A percentile compares a stretch with the other conserved stretches of the same genome.
phyloP scores from a whole-genome alignment of 2,113 vertebrate genomes.

The Neodon shergylaensis region DNA sequence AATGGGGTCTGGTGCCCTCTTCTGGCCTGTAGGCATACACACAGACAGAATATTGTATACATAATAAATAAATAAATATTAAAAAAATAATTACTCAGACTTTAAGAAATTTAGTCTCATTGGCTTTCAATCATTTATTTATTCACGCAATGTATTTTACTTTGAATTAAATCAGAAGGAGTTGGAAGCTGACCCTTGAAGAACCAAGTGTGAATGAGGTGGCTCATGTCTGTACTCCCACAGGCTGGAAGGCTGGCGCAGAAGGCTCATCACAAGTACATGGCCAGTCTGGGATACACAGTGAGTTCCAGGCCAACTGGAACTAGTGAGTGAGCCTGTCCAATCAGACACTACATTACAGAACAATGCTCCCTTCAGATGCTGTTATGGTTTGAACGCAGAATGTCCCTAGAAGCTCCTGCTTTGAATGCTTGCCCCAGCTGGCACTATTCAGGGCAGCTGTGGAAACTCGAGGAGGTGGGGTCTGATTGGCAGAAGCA shows the following conservation, averaged over 20 bases:
- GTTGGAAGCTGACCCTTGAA: not conserved
- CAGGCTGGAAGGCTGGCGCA: not conserved
- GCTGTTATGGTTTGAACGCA: not conserved
- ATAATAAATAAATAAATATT: not conserved
- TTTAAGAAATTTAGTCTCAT: slow-evolving; percentile 8
- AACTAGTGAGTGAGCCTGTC: not conserved
- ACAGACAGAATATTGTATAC: too few species aligned
- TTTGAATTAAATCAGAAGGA: slow-evolving; percentile 54
- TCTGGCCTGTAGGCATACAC: too few species aligned
- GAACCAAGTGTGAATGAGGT: not conserved
- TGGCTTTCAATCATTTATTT: slow-evolving; percentile 5
- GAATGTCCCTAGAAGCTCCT: not conserved
- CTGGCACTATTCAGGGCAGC: not conserved
- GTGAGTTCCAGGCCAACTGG: not conserved
- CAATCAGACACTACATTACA: slow-evolving; percentile 4
- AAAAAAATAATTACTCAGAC: slow-evolving; percentile 29
- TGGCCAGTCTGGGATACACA: not conserved
- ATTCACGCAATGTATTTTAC: slow-evolving; percentile 7
- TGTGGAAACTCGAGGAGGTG: not conserved
- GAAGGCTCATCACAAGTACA: not conserved
- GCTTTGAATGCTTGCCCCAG: not conserved
- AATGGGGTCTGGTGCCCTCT: too few species aligned
- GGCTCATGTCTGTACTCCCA: not conserved
- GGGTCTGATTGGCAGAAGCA: not conserved
- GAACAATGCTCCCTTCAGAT: not conserved